These are phyloP conservation scores for Eublepharis macularius DNA, from an alignment of 2,113 vertebrate species.

Conservation along the genomic window DNA sequence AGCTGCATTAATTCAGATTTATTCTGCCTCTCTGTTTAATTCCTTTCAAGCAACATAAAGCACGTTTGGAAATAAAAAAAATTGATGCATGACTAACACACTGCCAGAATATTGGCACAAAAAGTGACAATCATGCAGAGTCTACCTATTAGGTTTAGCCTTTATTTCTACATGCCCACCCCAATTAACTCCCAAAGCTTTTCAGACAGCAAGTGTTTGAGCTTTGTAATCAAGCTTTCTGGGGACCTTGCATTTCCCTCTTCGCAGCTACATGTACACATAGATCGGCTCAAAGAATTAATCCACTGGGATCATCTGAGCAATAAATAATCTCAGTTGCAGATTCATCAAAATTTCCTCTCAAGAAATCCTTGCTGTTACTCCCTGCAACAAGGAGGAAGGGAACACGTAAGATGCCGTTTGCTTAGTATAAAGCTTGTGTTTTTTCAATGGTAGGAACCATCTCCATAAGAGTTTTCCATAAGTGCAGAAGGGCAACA, in stretches of 20 bases:
- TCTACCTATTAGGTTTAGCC: constrained; percentile 44
- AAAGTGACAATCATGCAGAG: neutral
- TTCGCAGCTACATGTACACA: neutral
- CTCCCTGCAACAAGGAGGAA: neutral
- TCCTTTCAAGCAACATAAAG: constrained; percentile 51
- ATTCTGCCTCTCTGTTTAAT: constrained; percentile 46
- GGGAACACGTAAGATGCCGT: neutral
- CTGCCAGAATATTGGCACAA: neutral
- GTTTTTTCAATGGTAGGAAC: constrained; percentile 3
- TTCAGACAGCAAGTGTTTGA: constrained; percentile 16
- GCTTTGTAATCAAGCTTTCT: constrained; percentile 43
- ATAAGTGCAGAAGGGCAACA: neutral
- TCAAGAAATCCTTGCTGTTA: constrained; percentile 23
- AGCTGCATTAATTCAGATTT: constrained; percentile 68
- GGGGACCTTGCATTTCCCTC: constrained; percentile 34
- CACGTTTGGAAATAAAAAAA: constrained; percentile 49
- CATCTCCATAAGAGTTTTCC: neutral
- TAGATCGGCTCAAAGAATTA: constrained; percentile 22
- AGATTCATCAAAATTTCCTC: constrained; percentile 16
- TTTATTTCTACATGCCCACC: constrained; percentile 37
- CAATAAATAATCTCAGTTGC: constrained; percentile 38
- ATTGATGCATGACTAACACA: constrained; percentile 50
- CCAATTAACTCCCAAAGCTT: constrained; percentile 36
- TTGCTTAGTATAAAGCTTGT: neutral
- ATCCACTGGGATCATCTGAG: constrained; percentile 31